Evolutionary conservation across 2,113 vertebrate species (phyloP), one percentile per base, ranked within the genome.

Genomic region (Burhinus bistriatus): DNA sequence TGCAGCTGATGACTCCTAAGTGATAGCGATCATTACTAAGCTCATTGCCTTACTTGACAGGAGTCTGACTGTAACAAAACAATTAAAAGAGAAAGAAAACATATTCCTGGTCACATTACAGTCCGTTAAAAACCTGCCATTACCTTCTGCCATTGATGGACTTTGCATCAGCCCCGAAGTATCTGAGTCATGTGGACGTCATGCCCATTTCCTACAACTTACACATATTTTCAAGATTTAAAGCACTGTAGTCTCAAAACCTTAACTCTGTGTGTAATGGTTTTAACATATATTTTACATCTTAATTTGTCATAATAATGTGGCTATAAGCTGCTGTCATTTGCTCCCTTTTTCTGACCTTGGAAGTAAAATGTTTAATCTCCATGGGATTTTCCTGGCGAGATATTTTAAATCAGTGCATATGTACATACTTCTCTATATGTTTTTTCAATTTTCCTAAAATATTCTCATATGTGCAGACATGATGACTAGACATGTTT

Each of bases 401-500:
- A 95, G 94, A 77, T 94, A 66, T 42, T 97, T 95, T 90, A 85
- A 91, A 93, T 93, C 90, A 62, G 90, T 85, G 87, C 93, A 89
- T 26, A 83, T 93, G 92, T 83, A 94, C 87, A 92, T 92, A 82
- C 57, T 93, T 77, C 87, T 89, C 91, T 86, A 16, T 83, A 70
- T 95, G 92, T 64, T 97, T 97, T 96, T 95, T 93, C 91, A 89
- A 93, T 97, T 96, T 91, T 96, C 93, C 87, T 92, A 95, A 97
- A 97, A 97, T 96, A 97, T 97, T 97, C 95, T 97, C 95, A 94
- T 94, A 95, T 97, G 95, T 95, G 96, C 96, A 97, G 97, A 96
- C 95, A 97, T 96, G 94, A 97, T 91, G 95, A 95, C 96, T 96
- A 94, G 89, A 96, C 93, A 96, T 95, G 91, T 96, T 97, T 97